phyloP scores from a whole-genome alignment of 2,888 invertebrate species.

The Diaprepes abbreviatus region DNA sequence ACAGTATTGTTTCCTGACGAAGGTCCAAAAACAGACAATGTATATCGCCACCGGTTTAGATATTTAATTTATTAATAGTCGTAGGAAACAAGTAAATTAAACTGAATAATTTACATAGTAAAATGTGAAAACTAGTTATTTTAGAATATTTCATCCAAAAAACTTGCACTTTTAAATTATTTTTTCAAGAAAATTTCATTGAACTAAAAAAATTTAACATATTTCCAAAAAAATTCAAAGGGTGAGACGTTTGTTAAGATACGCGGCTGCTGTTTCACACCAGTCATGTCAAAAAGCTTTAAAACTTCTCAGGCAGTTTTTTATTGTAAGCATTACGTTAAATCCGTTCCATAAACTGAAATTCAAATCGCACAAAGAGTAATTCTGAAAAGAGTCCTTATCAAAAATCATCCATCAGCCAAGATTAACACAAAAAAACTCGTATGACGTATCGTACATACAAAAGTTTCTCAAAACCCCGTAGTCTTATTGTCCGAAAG shows the following conservation, averaged over 20 bases:
- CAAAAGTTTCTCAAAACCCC: slow-evolving; percentile 42
- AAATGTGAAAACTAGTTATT: too few species aligned
- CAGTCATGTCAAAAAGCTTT: not conserved
- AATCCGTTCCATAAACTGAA: slow-evolving; percentile 27
- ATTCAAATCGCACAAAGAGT: slow-evolving; percentile 23
- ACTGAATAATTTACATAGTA: too few species aligned
- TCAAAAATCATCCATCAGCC: slow-evolving; percentile 47
- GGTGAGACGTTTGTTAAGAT: not conserved
- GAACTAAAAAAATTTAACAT: too few species aligned
- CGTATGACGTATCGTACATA: slow-evolving; percentile 42
- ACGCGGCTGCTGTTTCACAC: not conserved
- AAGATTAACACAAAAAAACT: slow-evolving; percentile 46
- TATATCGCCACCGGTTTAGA: too few species aligned
- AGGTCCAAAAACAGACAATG: too few species aligned
- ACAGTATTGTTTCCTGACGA: too few species aligned
- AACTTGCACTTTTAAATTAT: too few species aligned
- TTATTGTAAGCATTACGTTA: slow-evolving; percentile 5
- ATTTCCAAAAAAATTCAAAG: too few species aligned
- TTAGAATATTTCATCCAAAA: too few species aligned
- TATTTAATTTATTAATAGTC: too few species aligned
- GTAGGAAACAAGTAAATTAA: too few species aligned
- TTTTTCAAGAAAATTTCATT: too few species aligned
- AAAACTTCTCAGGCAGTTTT: not conserved
- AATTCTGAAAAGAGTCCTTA: slow-evolving; percentile 44
- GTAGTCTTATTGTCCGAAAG: slow-evolving; percentile 42